phyloP scores from a whole-genome alignment of 2,113 vertebrate species.

The Rhynchomys soricoides region DNA sequence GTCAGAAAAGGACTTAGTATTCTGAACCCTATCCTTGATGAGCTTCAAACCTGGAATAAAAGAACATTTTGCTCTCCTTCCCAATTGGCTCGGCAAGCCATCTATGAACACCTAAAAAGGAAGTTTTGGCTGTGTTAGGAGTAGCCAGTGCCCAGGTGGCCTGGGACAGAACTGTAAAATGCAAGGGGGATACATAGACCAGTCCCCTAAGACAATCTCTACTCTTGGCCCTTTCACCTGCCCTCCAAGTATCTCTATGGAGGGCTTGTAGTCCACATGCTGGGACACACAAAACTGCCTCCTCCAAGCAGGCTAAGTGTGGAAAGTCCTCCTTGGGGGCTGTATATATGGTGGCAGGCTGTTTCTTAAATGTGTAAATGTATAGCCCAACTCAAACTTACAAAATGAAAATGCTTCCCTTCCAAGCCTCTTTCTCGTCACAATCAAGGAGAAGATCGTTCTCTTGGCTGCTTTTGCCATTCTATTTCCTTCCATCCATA shows the following conservation, averaged over 20 bases:
- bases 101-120: background rate
- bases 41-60: slow-evolving; percentile 59
- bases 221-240: too few species aligned
- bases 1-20: slow-evolving; percentile 63
- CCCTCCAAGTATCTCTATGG: background rate
- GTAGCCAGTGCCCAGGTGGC: background rate
- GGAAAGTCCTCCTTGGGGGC: background rate
- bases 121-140: background rate
- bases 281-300: background rate
- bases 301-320: fast-evolving
- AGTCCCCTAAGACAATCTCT: fast-evolving
- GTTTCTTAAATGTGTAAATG: background rate
- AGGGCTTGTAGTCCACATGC: background rate
- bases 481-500: background rate
- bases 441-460: background rate
- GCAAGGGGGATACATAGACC: fast-evolving
- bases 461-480: background rate
- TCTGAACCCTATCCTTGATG: slow-evolving; percentile 54
- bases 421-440: background rate
- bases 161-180: background rate
- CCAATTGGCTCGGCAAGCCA: background rate
- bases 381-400: background rate
- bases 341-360: fast-evolving
- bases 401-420: background rate
- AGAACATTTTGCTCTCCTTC: background rate